Evolutionary conservation across 2,888 invertebrate species (phyloP), one percentile per base, ranked within the genome.

Genomic region (Amiota mariae): DNA sequence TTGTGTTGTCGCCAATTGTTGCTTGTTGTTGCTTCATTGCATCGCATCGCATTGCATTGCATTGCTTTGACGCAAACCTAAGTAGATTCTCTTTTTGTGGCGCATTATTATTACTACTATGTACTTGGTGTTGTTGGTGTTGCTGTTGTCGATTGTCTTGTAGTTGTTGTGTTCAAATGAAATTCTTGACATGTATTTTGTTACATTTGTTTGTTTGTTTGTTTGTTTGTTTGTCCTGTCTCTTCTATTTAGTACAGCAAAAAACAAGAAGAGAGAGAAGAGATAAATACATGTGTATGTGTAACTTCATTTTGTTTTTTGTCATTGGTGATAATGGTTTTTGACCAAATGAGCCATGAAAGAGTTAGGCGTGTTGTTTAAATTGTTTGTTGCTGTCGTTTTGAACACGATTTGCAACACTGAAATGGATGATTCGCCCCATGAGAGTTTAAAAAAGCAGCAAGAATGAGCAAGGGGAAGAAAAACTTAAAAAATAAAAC

Each of bases 371-470:
- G 81, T 81, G 81, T 89, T 89, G 89, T 89, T 88, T 82, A 82
- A 88, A 85, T 88, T 89, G 88, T 89, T 89, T 89, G 89, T 88
- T 85, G 86, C 87, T 89, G 89, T 89, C 89, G 84, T 86, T 79
- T 84, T 80, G 81, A 82, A 89, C 89, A 89, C 87, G 86, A 87
- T 85, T 89, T 82, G 81, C 84, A 84, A 83, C 85, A 83, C 82
- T 82, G 8, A 66, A 15, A 36, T 36, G 8, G 3, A 36, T 36
- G 36, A 36, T 2, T 6, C 36, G 36, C 36, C 36, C 3, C 36
- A 0, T 6, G 36, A 36, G 36, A 36, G 36, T 36, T 36, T 36
- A 36, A 36, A 6, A 36, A 36, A 36, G 36, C n/a, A 6, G 0
- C 0, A 36, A 36, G 6, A 36, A 6, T 36, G 36, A 36, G 36